These are phyloP conservation scores for Odontomachus brunneus DNA, from an alignment of 1,140 invertebrate genomes.

Conservation along the genomic window DNA sequence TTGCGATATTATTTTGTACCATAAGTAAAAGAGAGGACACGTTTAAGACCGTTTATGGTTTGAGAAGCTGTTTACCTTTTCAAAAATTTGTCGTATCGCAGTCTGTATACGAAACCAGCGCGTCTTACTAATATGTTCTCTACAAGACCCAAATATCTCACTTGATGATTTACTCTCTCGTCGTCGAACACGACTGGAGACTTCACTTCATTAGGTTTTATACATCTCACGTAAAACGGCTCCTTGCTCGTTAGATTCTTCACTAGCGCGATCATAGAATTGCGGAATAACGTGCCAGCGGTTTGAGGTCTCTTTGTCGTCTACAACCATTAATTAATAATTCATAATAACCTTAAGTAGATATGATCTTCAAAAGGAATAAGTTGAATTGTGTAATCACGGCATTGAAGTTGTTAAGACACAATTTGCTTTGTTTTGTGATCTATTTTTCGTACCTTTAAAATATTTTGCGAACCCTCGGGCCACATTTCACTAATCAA, in stretches of 20 bases:
- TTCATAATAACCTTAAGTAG: neutral
- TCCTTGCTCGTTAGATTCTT: constrained; percentile 96
- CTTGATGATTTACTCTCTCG: constrained; percentile 94
- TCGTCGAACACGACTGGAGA: constrained; percentile 92
- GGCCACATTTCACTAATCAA: constrained; percentile 96
- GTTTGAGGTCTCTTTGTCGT: constrained; percentile 97
- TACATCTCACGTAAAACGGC: constrained; percentile 98
- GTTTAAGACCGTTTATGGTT: neutral
- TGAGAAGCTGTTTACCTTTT: constrained; percentile 86
- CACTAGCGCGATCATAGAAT: constrained; percentile 96
- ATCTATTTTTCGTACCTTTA: constrained; percentile 87
- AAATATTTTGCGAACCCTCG: constrained; percentile 96
- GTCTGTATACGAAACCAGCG: constrained; percentile 97
- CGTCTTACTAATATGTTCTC: constrained; percentile 97
- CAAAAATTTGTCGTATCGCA: constrained; percentile 95
- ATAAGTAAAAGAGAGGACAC: neutral
- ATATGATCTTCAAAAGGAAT: neutral
- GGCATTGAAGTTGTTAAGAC: neutral
- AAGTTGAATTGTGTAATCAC: neutral
- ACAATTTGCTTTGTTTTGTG: neutral
- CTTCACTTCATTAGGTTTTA: constrained; percentile 98
- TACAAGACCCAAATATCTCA: constrained; percentile 94
- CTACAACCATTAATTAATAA: constrained; percentile 83
- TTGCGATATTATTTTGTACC: neutral
- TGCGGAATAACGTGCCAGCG: constrained; percentile 97